These are phyloP conservation scores for Melopsittacus undulatus DNA, from an alignment of 2,797 vertebrate genomes.

Conservation along the genomic window DNA sequence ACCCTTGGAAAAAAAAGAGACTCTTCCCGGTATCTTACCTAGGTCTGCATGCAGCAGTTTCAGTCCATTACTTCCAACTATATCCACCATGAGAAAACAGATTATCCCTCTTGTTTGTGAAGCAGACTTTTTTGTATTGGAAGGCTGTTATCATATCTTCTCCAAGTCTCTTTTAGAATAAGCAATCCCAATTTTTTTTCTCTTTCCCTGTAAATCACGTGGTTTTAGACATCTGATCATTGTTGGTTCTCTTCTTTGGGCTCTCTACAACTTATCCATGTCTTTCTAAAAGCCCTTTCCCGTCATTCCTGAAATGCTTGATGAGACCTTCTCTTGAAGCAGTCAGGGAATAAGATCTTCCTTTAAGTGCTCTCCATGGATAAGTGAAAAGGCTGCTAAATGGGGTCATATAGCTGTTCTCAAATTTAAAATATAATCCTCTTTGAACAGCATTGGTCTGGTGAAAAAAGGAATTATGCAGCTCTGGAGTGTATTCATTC, in stretches of 20 bases:
- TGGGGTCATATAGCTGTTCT: conserved; percentile 54
- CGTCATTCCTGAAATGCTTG: conserved; percentile 9
- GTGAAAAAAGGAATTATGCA: conserved; percentile 2
- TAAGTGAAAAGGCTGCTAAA: conserved; percentile 60
- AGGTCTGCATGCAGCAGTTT: background rate
- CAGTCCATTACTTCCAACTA: conserved; percentile 14
- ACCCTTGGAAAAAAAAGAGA: background rate
- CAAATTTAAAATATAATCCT: conserved; percentile 54
- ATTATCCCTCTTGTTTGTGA: background rate
- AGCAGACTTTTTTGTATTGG: background rate
- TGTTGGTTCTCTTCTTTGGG: conserved; percentile 6
- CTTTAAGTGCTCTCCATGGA: conserved; percentile 15
- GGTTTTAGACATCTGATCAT: background rate
- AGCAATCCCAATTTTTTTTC: background rate
- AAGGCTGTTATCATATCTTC: background rate
- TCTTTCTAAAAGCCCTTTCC: conserved; percentile 25
- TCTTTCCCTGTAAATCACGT: background rate
- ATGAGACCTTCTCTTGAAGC: background rate
- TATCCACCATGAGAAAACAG: background rate
- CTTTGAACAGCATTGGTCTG: conserved; percentile 37
- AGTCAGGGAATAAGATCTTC: conserved; percentile 22
- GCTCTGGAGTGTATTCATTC: conserved; percentile 26
- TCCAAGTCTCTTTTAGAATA: background rate
- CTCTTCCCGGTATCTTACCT: background rate
- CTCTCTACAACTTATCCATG: background rate